phyloP scores from a whole-genome alignment of 2,113 vertebrate genomes.

The Syngnathus typhle region DNA sequence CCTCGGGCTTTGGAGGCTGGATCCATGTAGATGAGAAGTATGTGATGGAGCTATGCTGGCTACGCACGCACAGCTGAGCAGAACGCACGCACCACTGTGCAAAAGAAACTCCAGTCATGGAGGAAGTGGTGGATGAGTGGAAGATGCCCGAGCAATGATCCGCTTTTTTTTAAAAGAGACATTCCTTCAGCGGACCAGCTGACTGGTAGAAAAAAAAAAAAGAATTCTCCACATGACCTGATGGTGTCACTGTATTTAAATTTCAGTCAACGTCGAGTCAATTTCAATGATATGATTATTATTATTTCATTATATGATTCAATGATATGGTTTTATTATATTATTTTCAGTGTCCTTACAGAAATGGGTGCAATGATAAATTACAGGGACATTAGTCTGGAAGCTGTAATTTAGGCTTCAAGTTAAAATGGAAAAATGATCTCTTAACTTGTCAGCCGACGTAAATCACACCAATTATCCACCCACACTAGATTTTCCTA shows the following conservation, averaged over 20 bases:
- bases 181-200: background rate
- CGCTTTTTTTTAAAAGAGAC: background rate
- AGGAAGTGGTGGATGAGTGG: conserved; percentile 40
- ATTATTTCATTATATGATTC: too few species aligned
- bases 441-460: background rate
- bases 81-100: conserved; percentile 29
- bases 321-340: too few species aligned
- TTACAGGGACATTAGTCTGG: conserved; percentile 4
- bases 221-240: conserved; percentile 11
- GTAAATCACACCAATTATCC: background rate
- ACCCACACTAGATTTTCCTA: background rate
- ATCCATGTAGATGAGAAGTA: conserved; percentile 25
- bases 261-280: background rate
- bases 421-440: background rate
- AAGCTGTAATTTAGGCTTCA: background rate
- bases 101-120: conserved; percentile 34
- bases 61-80: background rate
- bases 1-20: conserved; percentile 32
- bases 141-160: conserved; percentile 24
- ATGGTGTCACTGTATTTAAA: conserved; percentile 21
- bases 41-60: conserved; percentile 24
- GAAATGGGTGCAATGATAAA: conserved; percentile 1
- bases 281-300: background rate
- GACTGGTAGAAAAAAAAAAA: background rate
- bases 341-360: background rate